A percentile compares a stretch with the other conserved stretches of the same genome.
Conservation (phyloP, 2,888 invertebrate species). For the Liodrosophila aerea region DNA sequence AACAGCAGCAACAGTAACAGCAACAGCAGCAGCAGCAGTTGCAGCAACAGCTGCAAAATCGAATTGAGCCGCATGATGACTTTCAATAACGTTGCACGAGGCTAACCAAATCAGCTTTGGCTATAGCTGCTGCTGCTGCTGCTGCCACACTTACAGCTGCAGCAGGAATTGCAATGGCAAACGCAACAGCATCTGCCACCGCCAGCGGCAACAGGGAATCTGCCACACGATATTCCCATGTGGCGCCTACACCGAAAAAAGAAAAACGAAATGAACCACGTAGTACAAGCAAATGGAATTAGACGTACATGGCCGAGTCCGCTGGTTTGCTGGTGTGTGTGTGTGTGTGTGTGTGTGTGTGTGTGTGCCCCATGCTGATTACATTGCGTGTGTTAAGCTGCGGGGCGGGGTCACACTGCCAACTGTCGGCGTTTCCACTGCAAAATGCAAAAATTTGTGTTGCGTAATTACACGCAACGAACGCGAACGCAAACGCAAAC, state of each 20-base stretch:
- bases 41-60: constrained; percentile 24
- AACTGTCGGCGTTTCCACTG: constrained; percentile 19
- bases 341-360: neutral
- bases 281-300: constrained; percentile 53
- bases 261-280: constrained; percentile 13
- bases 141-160: neutral
- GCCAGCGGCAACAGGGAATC: neutral
- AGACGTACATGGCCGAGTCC: constrained; percentile 29
- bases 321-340: neutral
- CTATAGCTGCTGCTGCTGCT: constrained; percentile 10
- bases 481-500: constrained; percentile 22
- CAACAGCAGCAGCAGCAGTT: constrained; percentile 7
- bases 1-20: neutral
- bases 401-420: too few species aligned
- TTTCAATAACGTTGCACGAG: constrained; percentile 25
- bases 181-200: neutral
- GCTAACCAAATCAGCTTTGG: constrained; percentile 7
- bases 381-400: constrained; percentile 2
- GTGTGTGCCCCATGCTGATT: constrained; percentile 5
- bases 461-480: constrained; percentile 57
- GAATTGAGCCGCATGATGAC: constrained; percentile 30
- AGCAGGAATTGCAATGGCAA: neutral
- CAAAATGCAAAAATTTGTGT: constrained; percentile 49
- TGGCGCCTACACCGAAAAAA: neutral
- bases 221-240: constrained; percentile 8